Base-by-base conservation (phyloP, 2,797 vertebrate species). In the Xenentodon cancila region DNA sequence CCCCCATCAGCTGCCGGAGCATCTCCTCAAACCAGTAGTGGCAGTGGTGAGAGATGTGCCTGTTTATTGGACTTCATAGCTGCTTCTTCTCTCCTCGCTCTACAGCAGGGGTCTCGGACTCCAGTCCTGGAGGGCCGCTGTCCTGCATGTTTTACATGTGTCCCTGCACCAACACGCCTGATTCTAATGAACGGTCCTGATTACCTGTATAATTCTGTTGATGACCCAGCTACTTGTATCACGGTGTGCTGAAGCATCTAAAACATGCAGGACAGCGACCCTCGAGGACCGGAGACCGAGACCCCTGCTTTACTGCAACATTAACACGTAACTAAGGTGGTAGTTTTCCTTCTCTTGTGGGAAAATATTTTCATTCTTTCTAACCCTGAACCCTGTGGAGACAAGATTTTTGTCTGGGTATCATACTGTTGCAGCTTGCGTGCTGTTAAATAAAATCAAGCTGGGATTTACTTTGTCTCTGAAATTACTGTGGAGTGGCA, bases 11-110 rank as follows among this genome's bases (percentile, higher is more conserved):
- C 93, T 87, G 88, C 79, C 63, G 92, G 84, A 88, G 79, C 93
- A 1, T 66, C 80, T 45, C 56, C 81, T 76, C 88, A 85, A 54
- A 80, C 71, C 80, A 59, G 79, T 90, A 89, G 90, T 89, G 91
- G 94, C 89, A 91, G 96, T 88, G 96, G 97, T 99, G 97, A 99
- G 97, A 96, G 81, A 87, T 82, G 79, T 75, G 66, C 67, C 79
- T 47, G 68, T 84, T 89, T 73, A 69, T 79, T 54, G 58, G 73
- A 79, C 67, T 74, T 59, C 18, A 51, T 51, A 56, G 78, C 76
- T 73, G 64, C 57, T 55, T 62, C 44, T 80, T 73, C 55, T 82
- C 45, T 70, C 62, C 47, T 71, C 32, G 59, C 86, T 85, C n/a
- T n/a, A n/a, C n/a, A n/a, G n/a, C n/a, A n/a, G n/a, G n/a, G n/a